Percentiles rank a stretch among this genome's conserved stretches.
phyloP scores from a whole-genome alignment of 1,140 invertebrate species.

The Drosophila albomicans region DNA sequence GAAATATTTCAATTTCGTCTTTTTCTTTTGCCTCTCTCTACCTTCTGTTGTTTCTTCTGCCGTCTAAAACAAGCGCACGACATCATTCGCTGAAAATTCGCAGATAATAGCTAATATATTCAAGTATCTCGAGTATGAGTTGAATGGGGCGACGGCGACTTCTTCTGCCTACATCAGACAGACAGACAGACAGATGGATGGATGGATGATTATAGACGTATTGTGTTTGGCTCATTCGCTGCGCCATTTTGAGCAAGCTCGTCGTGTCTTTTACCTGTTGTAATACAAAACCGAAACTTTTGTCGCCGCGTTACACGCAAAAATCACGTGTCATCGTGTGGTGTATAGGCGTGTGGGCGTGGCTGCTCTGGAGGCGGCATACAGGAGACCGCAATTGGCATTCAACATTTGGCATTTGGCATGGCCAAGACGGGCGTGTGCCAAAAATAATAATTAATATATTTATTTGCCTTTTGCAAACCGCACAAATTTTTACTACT shows the following conservation, averaged over 20 bases:
- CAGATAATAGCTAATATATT: constrained; percentile 57
- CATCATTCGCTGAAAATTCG: constrained; percentile 65
- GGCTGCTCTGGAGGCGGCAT: neutral
- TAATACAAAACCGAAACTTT: constrained; percentile 33
- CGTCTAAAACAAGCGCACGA: constrained; percentile 63
- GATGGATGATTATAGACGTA: constrained; percentile 5
- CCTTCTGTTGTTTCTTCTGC: constrained; percentile 26
- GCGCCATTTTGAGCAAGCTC: neutral
- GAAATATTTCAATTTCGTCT: constrained; percentile 49
- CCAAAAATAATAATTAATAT: constrained; percentile 78
- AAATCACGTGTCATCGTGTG: constrained; percentile 24
- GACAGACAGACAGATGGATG: neutral
- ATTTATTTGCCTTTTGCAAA: constrained; percentile 41
- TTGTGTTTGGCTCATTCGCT: neutral
- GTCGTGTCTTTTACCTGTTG: constrained; percentile 6
- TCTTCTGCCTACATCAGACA: neutral
- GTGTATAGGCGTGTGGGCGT: constrained; percentile 4
- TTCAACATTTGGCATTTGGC: constrained; percentile 16
- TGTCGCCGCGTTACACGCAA: constrained; percentile 39
- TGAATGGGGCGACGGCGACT: neutral
- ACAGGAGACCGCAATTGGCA: neutral
- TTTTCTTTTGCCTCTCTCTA: neutral
- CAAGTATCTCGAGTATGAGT: constrained; percentile 12
- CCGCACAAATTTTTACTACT: neutral
- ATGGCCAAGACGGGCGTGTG: constrained; percentile 50